These are phyloP conservation scores for Electrona antarctica DNA, from an alignment of 2,113 vertebrate species.

Conservation along the genomic window DNA sequence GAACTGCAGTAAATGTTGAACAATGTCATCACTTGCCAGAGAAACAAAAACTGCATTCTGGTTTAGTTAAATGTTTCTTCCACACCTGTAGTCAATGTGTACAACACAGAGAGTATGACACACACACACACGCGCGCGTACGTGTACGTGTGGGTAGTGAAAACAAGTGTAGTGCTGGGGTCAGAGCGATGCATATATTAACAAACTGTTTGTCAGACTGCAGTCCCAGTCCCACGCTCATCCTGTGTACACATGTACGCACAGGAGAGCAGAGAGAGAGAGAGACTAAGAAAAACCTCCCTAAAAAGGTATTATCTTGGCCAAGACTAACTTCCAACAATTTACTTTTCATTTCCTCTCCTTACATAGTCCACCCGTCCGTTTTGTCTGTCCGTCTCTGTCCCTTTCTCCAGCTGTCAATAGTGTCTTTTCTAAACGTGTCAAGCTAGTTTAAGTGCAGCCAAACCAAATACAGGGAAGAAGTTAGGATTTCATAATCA, in stretches of 20 bases:
- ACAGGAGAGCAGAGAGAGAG: neutral
- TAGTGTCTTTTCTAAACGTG: neutral
- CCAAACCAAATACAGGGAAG: constrained; percentile 4
- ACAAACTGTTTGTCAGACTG: neutral
- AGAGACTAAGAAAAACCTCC: constrained; percentile 8
- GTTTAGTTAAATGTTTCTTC: neutral
- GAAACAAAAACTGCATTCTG: neutral
- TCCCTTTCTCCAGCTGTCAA: too few species aligned
- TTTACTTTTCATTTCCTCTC: constrained; percentile 47
- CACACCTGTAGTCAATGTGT: neutral
- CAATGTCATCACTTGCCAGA: neutral
- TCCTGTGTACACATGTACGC: constrained; percentile 10
- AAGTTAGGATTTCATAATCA: neutral
- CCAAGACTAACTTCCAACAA: constrained; percentile 35
- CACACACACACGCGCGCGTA: neutral
- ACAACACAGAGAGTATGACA: neutral
- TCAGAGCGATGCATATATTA: constrained; percentile 10
- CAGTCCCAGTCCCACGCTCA: constrained; percentile 15
- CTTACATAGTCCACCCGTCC: constrained; percentile 27
- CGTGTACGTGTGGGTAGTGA: neutral
- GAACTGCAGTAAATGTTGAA: neutral
- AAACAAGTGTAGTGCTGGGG: constrained; percentile 12
- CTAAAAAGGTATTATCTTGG: constrained; percentile 38
- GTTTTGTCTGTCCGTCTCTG: too few species aligned
- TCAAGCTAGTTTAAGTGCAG: neutral